Evolutionary conservation across 2,888 invertebrate species (phyloP).

Genomic region (Plusia festucae): DNA sequence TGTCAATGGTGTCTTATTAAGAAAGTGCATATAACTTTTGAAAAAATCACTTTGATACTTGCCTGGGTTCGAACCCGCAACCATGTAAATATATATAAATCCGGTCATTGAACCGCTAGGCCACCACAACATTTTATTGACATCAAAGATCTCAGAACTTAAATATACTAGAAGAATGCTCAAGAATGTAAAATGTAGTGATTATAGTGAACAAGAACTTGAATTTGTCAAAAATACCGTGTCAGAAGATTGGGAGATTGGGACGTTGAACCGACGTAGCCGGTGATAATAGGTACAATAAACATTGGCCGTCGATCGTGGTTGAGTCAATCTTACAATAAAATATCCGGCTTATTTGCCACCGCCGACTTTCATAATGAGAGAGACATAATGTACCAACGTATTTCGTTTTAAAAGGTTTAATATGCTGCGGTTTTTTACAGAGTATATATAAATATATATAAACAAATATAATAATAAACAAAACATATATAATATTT

Average conservation of each 20-base stretch:
- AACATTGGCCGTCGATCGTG: conserved; percentile 83
- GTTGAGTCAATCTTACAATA: conserved; percentile 79
- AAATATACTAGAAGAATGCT: too few relatives aligned
- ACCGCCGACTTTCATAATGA: conserved; percentile 66
- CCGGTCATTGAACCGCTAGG: too few relatives aligned
- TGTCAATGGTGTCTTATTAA: too few relatives aligned
- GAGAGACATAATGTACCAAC: conserved; percentile 26
- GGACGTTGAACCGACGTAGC: conserved; percentile 83
- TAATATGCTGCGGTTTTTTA: background rate
- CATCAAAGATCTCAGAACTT: too few relatives aligned
- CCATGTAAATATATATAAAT: too few relatives aligned
- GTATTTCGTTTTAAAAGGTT: background rate
- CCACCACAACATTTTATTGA: too few relatives aligned
- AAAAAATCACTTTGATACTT: too few relatives aligned
- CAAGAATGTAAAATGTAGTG: conserved; percentile 31
- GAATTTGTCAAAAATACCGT: conserved; percentile 61
- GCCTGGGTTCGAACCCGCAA: too few relatives aligned
- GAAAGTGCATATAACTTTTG: too few relatives aligned
- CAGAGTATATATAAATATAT: too few relatives aligned
- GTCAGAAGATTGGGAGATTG: conserved; percentile 63
- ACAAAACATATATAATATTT: too few relatives aligned
- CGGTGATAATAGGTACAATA: conserved; percentile 80
- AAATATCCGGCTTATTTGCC: conserved; percentile 83
- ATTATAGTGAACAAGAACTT: conserved; percentile 29
- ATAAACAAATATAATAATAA: too few relatives aligned